Base-by-base conservation (phyloP, 2,113 vertebrate genomes). In the Erinaceus europaeus region DNA sequence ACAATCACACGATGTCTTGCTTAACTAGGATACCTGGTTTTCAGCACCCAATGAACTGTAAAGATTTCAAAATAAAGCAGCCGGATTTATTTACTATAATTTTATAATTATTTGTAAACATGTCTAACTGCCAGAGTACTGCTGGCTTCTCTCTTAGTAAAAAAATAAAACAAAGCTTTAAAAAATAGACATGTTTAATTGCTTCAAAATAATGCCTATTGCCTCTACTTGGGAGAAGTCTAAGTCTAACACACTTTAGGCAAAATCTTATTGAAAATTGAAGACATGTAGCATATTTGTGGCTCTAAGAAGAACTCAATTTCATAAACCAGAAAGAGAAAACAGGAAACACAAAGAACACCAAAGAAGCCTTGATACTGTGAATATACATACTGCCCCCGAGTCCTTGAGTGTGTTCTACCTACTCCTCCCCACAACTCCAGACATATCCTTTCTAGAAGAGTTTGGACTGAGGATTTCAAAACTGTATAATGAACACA, bases 51-150 rank as follows among this genome's bases (percentile, higher is more conserved):
- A 65, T 42, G 61, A 38, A 90, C 34, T 69, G 10, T 25, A 72
- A 73, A 34, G 46, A 83, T 79, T 83, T 71, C 67, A 48, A 91
- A 86, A 48, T 76, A 75, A 23, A 88, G 46, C 29, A 42, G 61
- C 61, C 79, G 44, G 55, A 34, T 42, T 87, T 27, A 32, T 71
- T 73, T 64, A 81, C 62, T 78, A 11, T n/a, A 61, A 34, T 38
- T 80, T 53, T 89, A 81, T 73, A 53, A 74, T n/a, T n/a, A n/a
- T n/a, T n/a, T n/a, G n/a, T n/a, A n/a, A n/a, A n/a, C n/a, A n/a
- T n/a, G n/a, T n/a, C n/a, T n/a, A n/a, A n/a, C n/a, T n/a, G n/a
- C n/a, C n/a, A n/a, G n/a, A n/a, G n/a, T n/a, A n/a, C n/a, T n/a
- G n/a, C n/a, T n/a, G n/a, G n/a, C n/a, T n/a, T n/a, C n/a, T n/a